Evolutionary conservation across 2,113 vertebrate species (phyloP).

Genomic region (Oenanthe melanoleuca): DNA sequence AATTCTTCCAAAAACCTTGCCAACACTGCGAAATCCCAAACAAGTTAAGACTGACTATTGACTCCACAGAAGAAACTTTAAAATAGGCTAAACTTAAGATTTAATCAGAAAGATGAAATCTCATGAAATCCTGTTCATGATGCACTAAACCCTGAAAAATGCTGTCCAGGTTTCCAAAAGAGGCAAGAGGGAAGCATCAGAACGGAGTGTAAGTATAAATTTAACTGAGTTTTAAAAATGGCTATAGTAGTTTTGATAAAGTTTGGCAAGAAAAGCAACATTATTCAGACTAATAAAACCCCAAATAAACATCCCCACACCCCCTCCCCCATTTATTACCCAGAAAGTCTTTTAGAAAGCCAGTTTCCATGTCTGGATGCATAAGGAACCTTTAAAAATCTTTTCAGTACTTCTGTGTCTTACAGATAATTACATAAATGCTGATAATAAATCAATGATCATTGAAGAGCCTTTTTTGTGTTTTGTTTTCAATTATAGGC

Average conservation of each 20-base stretch:
- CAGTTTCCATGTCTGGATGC: background rate
- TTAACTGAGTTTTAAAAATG: background rate
- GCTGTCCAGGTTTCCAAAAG: background rate
- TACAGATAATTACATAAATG: background rate
- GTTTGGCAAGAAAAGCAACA: background rate
- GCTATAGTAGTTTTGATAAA: background rate
- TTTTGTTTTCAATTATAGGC: background rate
- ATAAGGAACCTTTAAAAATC: background rate
- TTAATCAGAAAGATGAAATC: background rate
- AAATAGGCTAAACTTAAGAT: background rate
- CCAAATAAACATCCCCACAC: rapidly evolving
- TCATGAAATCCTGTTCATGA: background rate
- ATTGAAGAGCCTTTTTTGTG: background rate
- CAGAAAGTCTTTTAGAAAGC: background rate
- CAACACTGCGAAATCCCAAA: background rate
- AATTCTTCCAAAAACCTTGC: background rate
- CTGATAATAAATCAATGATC: background rate
- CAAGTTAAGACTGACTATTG: background rate
- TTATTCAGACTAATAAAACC: background rate
- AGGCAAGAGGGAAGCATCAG: background rate
- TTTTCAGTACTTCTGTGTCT: background rate
- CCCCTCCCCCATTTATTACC: background rate
- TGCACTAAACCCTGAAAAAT: background rate
- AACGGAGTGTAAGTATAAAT: background rate
- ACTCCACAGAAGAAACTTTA: background rate